These are phyloP conservation scores for Wasmannia auropunctata DNA, from an alignment of 1,140 invertebrate genomes.

Conservation along the genomic window DNA sequence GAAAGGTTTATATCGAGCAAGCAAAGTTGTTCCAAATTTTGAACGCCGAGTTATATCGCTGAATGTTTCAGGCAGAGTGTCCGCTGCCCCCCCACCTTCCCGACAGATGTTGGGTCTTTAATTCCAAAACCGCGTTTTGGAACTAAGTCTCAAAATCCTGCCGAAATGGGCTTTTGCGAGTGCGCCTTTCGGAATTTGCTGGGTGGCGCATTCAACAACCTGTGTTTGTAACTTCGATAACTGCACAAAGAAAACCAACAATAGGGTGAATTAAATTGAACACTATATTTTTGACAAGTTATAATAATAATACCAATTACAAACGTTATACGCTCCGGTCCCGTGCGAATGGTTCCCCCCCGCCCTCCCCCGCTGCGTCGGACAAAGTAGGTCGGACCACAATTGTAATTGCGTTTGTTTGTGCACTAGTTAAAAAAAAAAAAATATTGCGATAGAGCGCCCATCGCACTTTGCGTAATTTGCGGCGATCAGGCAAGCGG, in stretches of 20 bases:
- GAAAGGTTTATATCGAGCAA: neutral
- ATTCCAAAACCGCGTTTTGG: neutral
- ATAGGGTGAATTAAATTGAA: slow-evolving; percentile 81
- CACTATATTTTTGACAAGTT: slow-evolving; percentile 85
- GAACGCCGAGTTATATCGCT: neutral
- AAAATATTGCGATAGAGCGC: slow-evolving; percentile 34
- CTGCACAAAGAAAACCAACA: slow-evolving; percentile 80
- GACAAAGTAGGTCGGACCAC: neutral
- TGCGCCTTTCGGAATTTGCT: neutral
- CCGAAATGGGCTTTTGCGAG: neutral
- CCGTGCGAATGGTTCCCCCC: slow-evolving; percentile 76
- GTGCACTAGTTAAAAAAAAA: slow-evolving; percentile 59
- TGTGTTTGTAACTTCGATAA: neutral
- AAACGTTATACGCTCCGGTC: slow-evolving; percentile 77
- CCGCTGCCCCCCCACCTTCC: too few relatives aligned
- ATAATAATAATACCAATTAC: slow-evolving; percentile 78
- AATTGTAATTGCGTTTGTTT: slow-evolving; percentile 58
- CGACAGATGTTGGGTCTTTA: too few relatives aligned
- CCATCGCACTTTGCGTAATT: slow-evolving; percentile 17
- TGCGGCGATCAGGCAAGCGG: neutral
- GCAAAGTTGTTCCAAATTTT: neutral
- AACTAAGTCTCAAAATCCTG: slow-evolving; percentile 4
- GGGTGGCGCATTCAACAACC: neutral
- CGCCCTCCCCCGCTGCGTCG: too few relatives aligned
- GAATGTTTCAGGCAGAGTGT: neutral